Evolutionary conservation across 30 jellyfish, hydroid and myxozoan genomes (phyloP).

Genomic region (Hydra vulgaris): DNA sequence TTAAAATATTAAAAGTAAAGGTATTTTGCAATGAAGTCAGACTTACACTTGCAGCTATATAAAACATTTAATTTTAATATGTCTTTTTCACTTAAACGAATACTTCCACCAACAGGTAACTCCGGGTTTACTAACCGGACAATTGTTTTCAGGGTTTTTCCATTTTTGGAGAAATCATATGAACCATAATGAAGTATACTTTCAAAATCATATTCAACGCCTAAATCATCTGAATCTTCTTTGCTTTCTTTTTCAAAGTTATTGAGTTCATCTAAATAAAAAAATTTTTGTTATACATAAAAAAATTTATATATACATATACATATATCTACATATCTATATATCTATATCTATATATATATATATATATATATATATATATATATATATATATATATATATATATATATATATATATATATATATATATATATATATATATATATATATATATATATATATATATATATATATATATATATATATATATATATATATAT

Average conservation of each 20-base stretch:
- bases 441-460: too few relatives aligned
- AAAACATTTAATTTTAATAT: slow-evolving; percentile 30
- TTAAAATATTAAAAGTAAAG: too few relatives aligned
- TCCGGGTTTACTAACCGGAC: neutral
- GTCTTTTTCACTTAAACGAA: slow-evolving; percentile 38
- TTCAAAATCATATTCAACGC: neutral
- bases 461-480: too few relatives aligned
- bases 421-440: too few relatives aligned
- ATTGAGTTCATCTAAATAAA: neutral
- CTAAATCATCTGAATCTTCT: neutral
- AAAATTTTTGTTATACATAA: neutral
- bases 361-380: too few relatives aligned
- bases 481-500: too few relatives aligned
- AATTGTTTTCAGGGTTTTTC: neutral
- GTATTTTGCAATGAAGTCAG: too few relatives aligned
- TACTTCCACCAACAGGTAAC: neutral
- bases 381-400: too few relatives aligned
- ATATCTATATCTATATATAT: too few relatives aligned
- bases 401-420: too few relatives aligned
- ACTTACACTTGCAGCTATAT: slow-evolving; percentile 49
- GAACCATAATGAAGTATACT: neutral
- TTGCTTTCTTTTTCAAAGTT: neutral
- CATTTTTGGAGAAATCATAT: neutral
- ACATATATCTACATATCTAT: too few relatives aligned
- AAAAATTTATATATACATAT: too few relatives aligned